Evolutionary conservation across 2,888 invertebrate species (phyloP).

Genomic region (Habroteleia sp.): DNA sequence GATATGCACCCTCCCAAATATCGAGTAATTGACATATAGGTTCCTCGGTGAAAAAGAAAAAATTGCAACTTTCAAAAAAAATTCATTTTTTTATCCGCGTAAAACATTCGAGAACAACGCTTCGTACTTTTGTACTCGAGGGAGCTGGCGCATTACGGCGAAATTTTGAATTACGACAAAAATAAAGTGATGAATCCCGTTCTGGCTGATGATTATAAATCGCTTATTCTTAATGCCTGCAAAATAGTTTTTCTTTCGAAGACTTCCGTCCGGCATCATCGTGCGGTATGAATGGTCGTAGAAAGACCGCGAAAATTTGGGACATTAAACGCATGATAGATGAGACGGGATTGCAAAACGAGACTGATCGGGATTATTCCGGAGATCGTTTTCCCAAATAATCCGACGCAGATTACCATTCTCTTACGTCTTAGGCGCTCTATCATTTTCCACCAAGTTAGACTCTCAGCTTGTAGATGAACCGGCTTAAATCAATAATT

Average conservation of each 20-base stretch:
- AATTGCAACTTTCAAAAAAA: conserved; percentile 34
- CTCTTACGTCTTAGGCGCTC: conserved; percentile 1
- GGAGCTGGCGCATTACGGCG: conserved; percentile 21
- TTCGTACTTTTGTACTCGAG: conserved; percentile 60
- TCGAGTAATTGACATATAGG: conserved; percentile 72
- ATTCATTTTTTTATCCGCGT: conserved; percentile 30
- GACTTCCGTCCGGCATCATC: conserved; percentile 29
- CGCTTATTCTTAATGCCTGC: conserved; percentile 31
- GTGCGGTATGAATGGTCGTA: conserved; percentile 59
- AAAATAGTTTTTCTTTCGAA: conserved; percentile 33
- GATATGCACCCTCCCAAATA: conserved; percentile 71
- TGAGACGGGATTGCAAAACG: conserved; percentile 64
- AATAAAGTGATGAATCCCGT: conserved; percentile 51
- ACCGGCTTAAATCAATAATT: too few species aligned
- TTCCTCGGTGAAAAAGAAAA: conserved; percentile 37
- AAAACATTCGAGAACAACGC: conserved; percentile 48
- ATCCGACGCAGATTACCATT: conserved; percentile 29
- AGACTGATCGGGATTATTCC: conserved; percentile 37
- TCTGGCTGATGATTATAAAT: conserved; percentile 53
- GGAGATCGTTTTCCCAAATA: conserved; percentile 8
- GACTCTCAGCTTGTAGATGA: too few species aligned
- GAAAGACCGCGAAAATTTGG: conserved; percentile 70
- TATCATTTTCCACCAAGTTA: conserved; percentile 3
- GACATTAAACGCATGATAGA: conserved; percentile 77
- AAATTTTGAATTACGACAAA: conserved; percentile 41